Evolutionary conservation across 2,113 vertebrate genomes (phyloP).

Genomic region (Tympanuchus pallidicinctus): DNA sequence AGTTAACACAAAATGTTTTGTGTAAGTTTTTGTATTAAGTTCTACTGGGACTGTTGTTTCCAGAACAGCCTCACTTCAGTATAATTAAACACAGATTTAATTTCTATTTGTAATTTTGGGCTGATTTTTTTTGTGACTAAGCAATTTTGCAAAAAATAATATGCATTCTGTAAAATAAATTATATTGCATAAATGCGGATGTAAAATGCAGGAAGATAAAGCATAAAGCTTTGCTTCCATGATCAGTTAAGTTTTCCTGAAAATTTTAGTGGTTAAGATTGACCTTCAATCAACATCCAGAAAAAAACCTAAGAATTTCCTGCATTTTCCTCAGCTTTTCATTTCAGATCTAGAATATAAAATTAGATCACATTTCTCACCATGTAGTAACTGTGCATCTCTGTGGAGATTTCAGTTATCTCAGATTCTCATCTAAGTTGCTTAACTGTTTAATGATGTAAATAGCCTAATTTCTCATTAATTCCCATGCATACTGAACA

Average conservation of each 20-base stretch:
- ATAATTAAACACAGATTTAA: background rate
- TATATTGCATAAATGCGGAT: background rate
- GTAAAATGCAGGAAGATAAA: background rate
- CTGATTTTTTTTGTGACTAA: background rate
- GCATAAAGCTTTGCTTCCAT: background rate
- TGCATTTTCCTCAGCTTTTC: background rate
- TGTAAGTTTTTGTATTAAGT: background rate
- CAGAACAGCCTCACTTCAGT: background rate
- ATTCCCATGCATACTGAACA: background rate
- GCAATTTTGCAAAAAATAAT: background rate
- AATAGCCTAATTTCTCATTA: background rate
- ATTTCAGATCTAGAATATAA: background rate
- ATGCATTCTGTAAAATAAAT: background rate
- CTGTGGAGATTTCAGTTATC: background rate
- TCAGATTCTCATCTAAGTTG: background rate
- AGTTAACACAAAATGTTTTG: background rate
- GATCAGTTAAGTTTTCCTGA: background rate
- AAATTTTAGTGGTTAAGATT: background rate
- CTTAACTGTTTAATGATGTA: background rate
- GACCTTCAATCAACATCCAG: background rate
- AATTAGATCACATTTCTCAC: background rate
- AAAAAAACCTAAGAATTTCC: background rate
- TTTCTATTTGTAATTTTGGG: background rate
- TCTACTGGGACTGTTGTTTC: background rate
- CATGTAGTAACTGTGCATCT: background rate